Conservation (phyloP, 2,113 vertebrate genomes). For the Phoenicopterus ruber region DNA sequence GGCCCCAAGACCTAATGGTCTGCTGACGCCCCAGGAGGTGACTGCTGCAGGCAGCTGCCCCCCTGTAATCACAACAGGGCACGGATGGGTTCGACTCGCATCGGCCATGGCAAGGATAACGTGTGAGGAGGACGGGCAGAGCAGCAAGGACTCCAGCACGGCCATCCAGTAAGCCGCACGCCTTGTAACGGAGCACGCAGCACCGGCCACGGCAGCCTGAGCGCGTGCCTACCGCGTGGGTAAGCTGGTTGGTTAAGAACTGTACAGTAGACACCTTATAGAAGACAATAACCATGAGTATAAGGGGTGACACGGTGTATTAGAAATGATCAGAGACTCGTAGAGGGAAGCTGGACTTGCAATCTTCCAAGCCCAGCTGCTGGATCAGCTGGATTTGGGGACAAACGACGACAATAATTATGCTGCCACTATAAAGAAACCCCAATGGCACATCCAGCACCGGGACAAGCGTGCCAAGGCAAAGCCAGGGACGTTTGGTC, state of each 20-base stretch:
- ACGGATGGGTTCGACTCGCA: rapidly evolving
- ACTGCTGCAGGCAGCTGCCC: no score
- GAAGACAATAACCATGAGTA: background rate
- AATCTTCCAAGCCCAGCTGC: background rate
- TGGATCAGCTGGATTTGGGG: background rate
- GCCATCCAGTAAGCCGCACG: no score
- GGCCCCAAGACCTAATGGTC: background rate
- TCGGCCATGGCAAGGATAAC: background rate
- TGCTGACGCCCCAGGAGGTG: background rate
- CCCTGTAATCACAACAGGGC: background rate
- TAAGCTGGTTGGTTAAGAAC: no score
- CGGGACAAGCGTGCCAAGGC: rapidly evolving
- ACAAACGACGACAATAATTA: background rate
- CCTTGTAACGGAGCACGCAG: background rate
- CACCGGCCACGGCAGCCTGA: background rate
- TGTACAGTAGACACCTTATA: background rate
- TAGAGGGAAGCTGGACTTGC: background rate
- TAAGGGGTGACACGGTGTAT: background rate
- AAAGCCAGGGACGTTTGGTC: no score
- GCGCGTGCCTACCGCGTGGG: rapidly evolving
- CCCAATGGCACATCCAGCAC: background rate
- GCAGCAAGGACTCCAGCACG: rapidly evolving
- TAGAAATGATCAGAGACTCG: background rate
- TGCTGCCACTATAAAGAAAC: background rate
- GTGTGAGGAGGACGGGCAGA: background rate